Conservation (phyloP, 35 echinoderm and acorn worm species). For the Lytechinus pictus region DNA sequence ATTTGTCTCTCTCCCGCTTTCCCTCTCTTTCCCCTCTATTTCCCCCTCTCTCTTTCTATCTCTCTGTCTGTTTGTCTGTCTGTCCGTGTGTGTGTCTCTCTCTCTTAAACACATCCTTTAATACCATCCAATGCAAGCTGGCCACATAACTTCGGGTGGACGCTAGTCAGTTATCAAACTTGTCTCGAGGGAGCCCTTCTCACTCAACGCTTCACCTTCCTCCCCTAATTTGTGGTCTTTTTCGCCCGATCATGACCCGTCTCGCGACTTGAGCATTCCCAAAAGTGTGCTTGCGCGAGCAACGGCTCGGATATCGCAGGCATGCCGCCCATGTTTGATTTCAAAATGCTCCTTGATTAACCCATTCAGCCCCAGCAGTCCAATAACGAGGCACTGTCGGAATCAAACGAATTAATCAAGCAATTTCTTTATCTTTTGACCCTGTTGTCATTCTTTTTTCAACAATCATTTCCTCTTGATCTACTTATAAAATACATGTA, state of each 20-base stretch:
- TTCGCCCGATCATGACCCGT: constrained; percentile 42
- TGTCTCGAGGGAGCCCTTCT: neutral
- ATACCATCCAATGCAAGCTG: neutral
- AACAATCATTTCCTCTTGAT: neutral
- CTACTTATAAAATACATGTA: neutral
- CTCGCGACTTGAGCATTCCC: constrained; percentile 29
- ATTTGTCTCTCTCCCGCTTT: neutral
- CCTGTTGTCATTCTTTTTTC: neutral
- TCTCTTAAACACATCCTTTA: neutral
- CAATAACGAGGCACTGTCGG: neutral
- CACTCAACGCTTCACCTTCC: neutral
- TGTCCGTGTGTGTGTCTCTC: neutral
- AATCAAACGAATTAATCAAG: neutral
- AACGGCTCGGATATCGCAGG: neutral
- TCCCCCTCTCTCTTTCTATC: neutral
- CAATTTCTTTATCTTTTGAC: neutral
- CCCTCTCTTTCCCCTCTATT: neutral
- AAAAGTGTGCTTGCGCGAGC: constrained; percentile 29
- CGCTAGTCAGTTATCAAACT: constrained; percentile 15
- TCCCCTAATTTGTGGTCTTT: constrained; percentile 41
- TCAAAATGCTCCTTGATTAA: neutral
- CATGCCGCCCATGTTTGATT: constrained; percentile 37
- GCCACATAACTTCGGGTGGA: neutral
- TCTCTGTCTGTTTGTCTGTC: neutral
- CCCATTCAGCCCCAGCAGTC: neutral